A percentile compares a stretch with the other conserved stretches of the same genome.
These are phyloP conservation scores for Zonotrichia albicollis DNA, from an alignment of 2,797 vertebrate genomes.

Conservation along the genomic window DNA sequence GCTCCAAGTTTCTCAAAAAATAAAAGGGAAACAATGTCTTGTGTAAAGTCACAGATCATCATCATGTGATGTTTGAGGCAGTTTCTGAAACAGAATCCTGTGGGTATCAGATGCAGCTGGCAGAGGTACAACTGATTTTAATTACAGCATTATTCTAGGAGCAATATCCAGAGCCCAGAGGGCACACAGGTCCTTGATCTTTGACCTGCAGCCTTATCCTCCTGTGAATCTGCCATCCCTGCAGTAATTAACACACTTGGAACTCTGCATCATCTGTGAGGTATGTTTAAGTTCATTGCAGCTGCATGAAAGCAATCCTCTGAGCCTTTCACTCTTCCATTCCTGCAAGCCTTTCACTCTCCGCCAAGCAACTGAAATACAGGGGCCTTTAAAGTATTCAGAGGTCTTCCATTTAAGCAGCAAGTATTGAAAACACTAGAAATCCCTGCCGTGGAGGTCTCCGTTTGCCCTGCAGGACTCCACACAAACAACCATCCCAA, in stretches of 20 bases:
- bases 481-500: not conserved
- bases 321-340: not conserved
- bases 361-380: slow-evolving; percentile 15
- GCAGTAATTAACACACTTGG: not conserved
- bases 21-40: not conserved
- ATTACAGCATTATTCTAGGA: not conserved
- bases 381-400: not conserved
- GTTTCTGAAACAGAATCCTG: not conserved
- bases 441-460: not conserved
- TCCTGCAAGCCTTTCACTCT: not conserved
- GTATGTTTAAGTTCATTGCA: not conserved
- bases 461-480: not conserved
- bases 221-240: not conserved
- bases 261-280: not conserved
- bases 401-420: not conserved
- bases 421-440: not conserved
- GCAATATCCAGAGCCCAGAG: not conserved
- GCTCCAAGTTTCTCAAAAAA: not conserved
- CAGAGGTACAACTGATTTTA: not conserved
- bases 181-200: not conserved
- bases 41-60: not conserved
- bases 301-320: not conserved
- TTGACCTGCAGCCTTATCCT: not conserved
- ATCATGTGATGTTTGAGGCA: not conserved
- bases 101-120: not conserved